Conservation (phyloP, 37 sponge, comb jelly and placozoan genomes). For the Beroe forskalii region DNA sequence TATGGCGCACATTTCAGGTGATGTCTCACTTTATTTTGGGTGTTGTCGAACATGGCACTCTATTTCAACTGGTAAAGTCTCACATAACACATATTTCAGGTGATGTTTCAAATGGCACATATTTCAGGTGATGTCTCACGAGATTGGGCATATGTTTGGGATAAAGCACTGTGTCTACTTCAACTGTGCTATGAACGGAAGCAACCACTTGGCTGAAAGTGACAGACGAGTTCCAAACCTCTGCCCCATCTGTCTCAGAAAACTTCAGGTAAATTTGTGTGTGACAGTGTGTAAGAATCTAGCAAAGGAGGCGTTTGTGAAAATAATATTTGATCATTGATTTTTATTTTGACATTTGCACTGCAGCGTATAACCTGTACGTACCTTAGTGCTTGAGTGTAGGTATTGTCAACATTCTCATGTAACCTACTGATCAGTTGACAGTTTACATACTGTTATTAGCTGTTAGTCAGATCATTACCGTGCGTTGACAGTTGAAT, state of each 20-base stretch:
- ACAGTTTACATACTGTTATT: no score
- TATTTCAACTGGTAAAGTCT: not conserved
- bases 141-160: conserved; percentile 87
- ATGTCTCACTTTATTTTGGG: not conserved
- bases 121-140: conserved; percentile 85
- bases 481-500: no score
- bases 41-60: no score
- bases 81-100: not conserved
- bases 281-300: not conserved
- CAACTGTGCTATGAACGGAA: conserved; percentile 90
- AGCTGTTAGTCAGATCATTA: no score
- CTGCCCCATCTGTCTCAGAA: conserved; percentile 87
- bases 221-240: conserved; percentile 79
- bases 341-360: no score
- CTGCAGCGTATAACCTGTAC: no score
- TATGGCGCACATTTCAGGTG: no score
- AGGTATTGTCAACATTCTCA: no score
- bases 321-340: no score
- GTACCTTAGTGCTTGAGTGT: no score
- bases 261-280: conserved; percentile 68
- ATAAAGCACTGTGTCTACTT: conserved; percentile 85
- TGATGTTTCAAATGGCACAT: not conserved
- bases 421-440: no score
- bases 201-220: conserved; percentile 74
- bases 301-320: no score